A percentile compares a stretch with the other conserved stretches of the same genome.
Evolutionary conservation across 92 coral and sea anemone genomes (phyloP).

Genomic region (Blastomussa wellsi): DNA sequence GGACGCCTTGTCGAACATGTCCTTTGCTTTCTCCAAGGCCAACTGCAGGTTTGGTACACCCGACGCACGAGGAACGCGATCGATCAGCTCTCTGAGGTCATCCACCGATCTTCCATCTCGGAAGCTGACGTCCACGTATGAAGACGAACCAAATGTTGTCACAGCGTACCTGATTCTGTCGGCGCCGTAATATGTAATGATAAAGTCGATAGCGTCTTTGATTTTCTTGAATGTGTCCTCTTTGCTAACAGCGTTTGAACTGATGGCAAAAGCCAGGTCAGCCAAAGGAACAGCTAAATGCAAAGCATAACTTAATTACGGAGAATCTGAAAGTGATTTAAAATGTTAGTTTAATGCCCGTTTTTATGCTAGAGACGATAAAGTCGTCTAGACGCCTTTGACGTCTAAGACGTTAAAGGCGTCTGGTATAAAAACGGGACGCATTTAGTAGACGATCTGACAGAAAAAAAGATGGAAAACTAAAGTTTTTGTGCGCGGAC

Average conservation of each 20-base stretch:
- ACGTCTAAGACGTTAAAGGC: no score
- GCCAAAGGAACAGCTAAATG: constrained; percentile 43
- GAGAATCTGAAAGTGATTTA: no score
- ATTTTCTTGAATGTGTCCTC: constrained; percentile 56
- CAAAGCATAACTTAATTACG: neutral
- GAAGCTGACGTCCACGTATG: constrained; percentile 50
- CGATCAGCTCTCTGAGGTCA: constrained; percentile 50
- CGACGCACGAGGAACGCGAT: constrained; percentile 34
- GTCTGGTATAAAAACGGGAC: no score
- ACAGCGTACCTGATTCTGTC: constrained; percentile 60
- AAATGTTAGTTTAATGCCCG: no score
- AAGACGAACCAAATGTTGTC: constrained; percentile 47
- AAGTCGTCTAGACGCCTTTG: no score
- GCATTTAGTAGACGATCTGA: no score
- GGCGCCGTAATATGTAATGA: constrained; percentile 65
- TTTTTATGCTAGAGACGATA: no score
- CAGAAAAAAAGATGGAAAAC: no score
- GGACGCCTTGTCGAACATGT: constrained; percentile 64
- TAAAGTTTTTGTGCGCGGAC: no score
- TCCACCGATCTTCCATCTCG: constrained; percentile 49
- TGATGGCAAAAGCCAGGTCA: constrained; percentile 78
- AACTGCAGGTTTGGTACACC: constrained; percentile 68
- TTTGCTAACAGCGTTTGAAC: constrained; percentile 62
- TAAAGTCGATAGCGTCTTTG: constrained; percentile 76
- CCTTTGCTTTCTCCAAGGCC: constrained; percentile 68